Base-by-base conservation (phyloP, 2,797 vertebrate species). In the Premnoplex brunnescens region DNA sequence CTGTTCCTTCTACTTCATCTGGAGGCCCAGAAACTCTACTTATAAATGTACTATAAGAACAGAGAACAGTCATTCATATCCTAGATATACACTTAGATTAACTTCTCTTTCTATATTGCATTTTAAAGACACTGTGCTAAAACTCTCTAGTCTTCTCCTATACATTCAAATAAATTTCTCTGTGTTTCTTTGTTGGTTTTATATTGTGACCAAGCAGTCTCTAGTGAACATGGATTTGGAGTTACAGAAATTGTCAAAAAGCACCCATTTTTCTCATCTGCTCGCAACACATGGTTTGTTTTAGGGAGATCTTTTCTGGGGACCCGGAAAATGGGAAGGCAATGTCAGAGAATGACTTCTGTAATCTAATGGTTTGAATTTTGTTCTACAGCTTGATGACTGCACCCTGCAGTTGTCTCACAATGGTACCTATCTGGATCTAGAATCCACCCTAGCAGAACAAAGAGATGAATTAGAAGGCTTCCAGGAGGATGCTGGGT, bases 401-500 rank as follows among this genome's bases (percentile, higher is more conserved):
- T 99, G 99, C 89, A 97, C 99, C 20, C 98, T 99, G 72, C 99
- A 99, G 93, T 97, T 99, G 66, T 99, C 99, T 96, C 99, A 99
- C 95, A 99, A 99, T 85, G 99, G 99, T 96, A 98, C 98, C 97
- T 99, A 99, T 97, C 97, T 99, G 98, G 99, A 99, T 98, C 97
- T 99, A 98, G 99, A 99, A 96, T 99, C 99, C n/a, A 99, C 98
- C 4, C 96, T 99, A 96, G 99, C 98, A 19, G 99, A 99, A 95
- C 99, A 99, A 93, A 98, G 97, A 94, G 99, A 99, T 94, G 99
- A 99, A 93, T 89, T 99, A 94, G 99, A 99, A 97, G 99, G 99
- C 85, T 99, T 99, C 98, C 99, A 99, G 97, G 99, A 99, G 64
- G 99, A 99, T 60, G 97, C 98, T 97, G 99, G 99, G 99, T 99